Percentiles rank a stretch among this genome's conserved stretches.
Evolutionary conservation across 2,888 invertebrate genomes (phyloP).

Genomic region (Lamellibrachia satsuma): DNA sequence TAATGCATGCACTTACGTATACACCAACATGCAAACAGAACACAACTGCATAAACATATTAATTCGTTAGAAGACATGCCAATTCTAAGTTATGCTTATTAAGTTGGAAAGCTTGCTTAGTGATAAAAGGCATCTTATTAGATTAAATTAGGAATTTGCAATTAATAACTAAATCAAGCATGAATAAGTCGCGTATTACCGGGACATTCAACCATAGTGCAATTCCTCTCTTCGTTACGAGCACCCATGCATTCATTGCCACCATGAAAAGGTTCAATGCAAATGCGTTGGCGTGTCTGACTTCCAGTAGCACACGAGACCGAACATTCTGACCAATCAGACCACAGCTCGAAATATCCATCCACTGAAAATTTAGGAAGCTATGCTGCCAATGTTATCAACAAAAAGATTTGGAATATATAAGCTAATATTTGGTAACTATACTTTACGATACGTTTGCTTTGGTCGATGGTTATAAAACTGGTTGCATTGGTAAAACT

Average conservation of each 20-base stretch:
- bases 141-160: neutral
- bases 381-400: neutral
- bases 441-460: neutral
- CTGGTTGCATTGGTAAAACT: neutral
- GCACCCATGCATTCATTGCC: slow-evolving; percentile 47
- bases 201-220: slow-evolving; percentile 49
- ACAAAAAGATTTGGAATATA: neutral
- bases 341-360: slow-evolving; percentile 42
- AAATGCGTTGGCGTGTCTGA: slow-evolving; percentile 45
- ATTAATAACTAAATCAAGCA: neutral
- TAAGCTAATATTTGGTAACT: neutral
- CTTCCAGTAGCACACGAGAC: slow-evolving; percentile 45
- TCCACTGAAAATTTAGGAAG: slow-evolving; percentile 34
- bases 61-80: neutral
- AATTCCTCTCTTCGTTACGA: slow-evolving; percentile 42
- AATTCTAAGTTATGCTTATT: neutral
- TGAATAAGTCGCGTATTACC: neutral
- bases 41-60: neutral
- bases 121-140: neutral
- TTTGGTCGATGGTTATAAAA: neutral
- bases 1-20: neutral
- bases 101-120: neutral
- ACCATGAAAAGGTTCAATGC: slow-evolving; percentile 47
- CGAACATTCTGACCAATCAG: slow-evolving; percentile 38
- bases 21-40: neutral